Base-by-base conservation (phyloP, 2,113 vertebrate genomes). In the Eleginops maclovinus region DNA sequence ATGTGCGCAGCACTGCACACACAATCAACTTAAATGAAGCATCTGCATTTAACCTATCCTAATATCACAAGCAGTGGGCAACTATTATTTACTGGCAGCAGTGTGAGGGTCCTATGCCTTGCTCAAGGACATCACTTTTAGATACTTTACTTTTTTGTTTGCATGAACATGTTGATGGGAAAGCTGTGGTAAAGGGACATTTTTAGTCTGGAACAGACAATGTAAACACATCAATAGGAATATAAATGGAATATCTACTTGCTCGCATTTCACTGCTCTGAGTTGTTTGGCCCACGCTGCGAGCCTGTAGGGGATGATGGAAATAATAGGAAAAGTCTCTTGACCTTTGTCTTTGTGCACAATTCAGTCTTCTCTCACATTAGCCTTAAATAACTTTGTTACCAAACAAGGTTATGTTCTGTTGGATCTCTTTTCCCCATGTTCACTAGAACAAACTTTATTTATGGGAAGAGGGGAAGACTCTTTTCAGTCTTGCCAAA, bases 401-500 rank as follows among this genome's bases (percentile, higher is more conserved):
- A 74, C 53, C 53, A 78, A 78, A 75, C 60, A 81, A 70, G 64
- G 64, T 49, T 24, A 81, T 70, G 67, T 67, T 67, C 43, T 69
- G 44, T 44, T 53, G 51, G 21, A 62, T 59, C 44, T 41, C 9
- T 54, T n/a, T 58, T 59, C 9, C 22, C 16, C 19, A 22, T 43
- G 14, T 75, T 75, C 65, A n/a, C 58, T 0, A 61, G 49, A 44
- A 49, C 15, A 44, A n/a, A 50, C 4, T 58, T 15, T 26, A 10
- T 74, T 17, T 36, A 21, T 13, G 41, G 15, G 15, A 60, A 44
- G n/a, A 53, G 12, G 11, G 1, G 4, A 22, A 11, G 6, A 59
- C 4, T 41, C 2, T 44, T 7, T 55, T 56, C 13, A 55, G 28
- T 44, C 11, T 8, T 9, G 16, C 31, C 67, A 67, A 75, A 56